Conservation (phyloP, 2,797 vertebrate genomes). For the Clarias laeviceps region DNA sequence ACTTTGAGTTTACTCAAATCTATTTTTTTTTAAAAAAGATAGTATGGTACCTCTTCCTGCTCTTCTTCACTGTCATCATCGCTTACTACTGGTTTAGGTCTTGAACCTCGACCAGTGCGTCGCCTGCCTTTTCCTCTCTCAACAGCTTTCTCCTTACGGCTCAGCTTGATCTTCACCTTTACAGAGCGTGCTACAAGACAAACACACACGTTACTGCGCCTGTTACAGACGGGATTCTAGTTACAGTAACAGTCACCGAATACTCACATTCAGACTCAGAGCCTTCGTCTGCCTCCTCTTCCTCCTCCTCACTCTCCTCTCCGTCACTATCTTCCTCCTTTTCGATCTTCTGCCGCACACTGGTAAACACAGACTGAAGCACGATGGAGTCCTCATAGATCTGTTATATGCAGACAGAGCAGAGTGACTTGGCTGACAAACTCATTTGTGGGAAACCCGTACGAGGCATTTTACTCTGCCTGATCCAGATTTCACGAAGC, state of each 20-base stretch:
- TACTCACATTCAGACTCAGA: slow-evolving; percentile 90
- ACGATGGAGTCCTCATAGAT: slow-evolving; percentile 98
- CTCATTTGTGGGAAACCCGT: neutral
- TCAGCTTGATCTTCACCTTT: slow-evolving; percentile 92
- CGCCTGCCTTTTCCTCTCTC: slow-evolving; percentile 82
- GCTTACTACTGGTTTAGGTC: slow-evolving; percentile 92
- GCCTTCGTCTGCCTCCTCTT: slow-evolving; percentile 87
- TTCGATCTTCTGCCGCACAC: slow-evolving; percentile 93
- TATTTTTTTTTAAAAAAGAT: too few species aligned
- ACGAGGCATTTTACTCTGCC: neutral
- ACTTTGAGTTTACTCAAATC: neutral
- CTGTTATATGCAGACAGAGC: slow-evolving; percentile 61
- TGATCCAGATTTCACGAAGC: neutral
- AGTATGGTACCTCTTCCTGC: slow-evolving; percentile 88
- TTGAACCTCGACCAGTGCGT: slow-evolving; percentile 79
- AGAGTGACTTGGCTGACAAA: neutral
- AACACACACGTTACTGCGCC: neutral
- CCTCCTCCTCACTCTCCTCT: slow-evolving; percentile 93
- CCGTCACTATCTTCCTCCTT: slow-evolving; percentile 95
- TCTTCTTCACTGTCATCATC: slow-evolving; percentile 94
- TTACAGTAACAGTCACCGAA: neutral
- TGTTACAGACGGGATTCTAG: neutral
- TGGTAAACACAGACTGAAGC: slow-evolving; percentile 96
- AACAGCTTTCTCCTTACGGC: slow-evolving; percentile 87
- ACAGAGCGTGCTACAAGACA: slow-evolving; percentile 82